Conservation (phyloP, 1,140 invertebrate species). For the Cheumatopsyche charites region DNA sequence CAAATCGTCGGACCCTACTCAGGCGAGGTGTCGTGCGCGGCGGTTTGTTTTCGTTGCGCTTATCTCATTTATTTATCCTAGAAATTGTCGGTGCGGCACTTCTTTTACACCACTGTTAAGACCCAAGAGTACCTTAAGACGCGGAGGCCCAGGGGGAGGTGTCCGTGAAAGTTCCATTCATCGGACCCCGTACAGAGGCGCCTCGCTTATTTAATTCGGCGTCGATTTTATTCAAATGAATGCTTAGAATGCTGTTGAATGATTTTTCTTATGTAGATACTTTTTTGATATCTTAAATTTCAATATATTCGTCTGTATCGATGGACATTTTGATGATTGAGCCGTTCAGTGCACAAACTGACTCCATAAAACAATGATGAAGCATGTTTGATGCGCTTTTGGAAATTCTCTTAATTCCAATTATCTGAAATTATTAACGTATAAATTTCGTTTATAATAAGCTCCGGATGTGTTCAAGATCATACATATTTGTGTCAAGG, state of each 20-base stretch:
- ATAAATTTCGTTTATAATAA: too few species aligned
- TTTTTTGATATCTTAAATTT: background rate
- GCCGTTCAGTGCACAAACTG: background rate
- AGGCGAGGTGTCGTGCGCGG: conserved; percentile 5
- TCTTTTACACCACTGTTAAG: too few species aligned
- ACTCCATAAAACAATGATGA: background rate
- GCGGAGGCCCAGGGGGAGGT: background rate
- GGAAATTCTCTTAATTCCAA: too few species aligned
- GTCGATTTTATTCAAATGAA: background rate
- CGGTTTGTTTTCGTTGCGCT: conserved; percentile 18
- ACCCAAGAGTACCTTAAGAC: background rate
- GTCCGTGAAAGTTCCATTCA: conserved; percentile 14
- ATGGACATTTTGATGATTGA: background rate
- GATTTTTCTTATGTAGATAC: background rate
- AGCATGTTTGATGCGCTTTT: too few species aligned
- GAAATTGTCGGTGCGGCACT: conserved; percentile 6
- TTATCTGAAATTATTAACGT: too few species aligned
- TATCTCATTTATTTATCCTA: conserved; percentile 24
- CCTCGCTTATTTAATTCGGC: background rate
- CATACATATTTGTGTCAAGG: too few species aligned
- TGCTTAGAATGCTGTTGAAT: background rate
- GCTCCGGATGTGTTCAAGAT: too few species aligned
- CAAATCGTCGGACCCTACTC: background rate
- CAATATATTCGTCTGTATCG: background rate
- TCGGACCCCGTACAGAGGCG: background rate